Evolutionary conservation across 2,888 invertebrate genomes (phyloP).

Genomic region (Calameuta pallipes): DNA sequence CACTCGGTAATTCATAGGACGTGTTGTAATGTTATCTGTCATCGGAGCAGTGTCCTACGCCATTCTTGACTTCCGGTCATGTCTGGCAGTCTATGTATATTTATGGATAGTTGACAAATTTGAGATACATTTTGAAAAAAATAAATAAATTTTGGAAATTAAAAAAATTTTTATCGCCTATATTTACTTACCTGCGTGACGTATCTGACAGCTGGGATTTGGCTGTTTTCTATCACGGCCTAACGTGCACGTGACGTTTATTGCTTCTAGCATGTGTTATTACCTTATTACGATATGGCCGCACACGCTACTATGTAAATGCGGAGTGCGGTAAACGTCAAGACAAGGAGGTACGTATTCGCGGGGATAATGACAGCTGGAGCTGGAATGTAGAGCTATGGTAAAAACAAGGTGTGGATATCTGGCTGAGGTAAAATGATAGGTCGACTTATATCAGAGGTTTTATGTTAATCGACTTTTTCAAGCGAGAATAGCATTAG

Average conservation of each 20-base stretch:
- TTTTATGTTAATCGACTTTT: background rate
- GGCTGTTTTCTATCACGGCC: background rate
- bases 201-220: background rate
- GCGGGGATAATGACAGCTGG: background rate
- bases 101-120: background rate
- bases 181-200: background rate
- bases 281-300: background rate
- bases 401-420: background rate
- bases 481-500: background rate
- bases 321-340: background rate
- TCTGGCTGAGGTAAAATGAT: background rate
- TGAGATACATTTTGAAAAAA: no score
- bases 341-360: background rate
- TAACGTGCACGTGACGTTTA: background rate
- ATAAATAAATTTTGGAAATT: no score
- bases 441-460: background rate
- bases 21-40: background rate
- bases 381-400: background rate
- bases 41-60: background rate
- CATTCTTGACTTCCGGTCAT: background rate
- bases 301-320: background rate
- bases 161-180: background rate
- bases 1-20: constrained; percentile 13
- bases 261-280: background rate
- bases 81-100: background rate